A percentile compares a stretch with the other conserved stretches of the same genome.
Evolutionary conservation across 2,888 invertebrate species (phyloP).

Genomic region (Polymixis flavicincta): DNA sequence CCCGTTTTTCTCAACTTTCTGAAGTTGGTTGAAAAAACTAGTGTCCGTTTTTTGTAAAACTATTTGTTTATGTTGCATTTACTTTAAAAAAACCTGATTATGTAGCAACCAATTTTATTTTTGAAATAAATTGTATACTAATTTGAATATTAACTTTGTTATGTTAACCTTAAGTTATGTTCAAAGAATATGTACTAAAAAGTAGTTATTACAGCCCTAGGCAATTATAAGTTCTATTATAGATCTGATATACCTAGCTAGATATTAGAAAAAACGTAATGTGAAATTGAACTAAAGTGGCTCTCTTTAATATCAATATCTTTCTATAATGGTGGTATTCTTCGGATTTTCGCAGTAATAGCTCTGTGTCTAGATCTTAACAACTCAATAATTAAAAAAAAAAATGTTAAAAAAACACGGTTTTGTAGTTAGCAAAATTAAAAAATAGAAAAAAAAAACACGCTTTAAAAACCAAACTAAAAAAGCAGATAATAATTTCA

Average conservation of each 20-base stretch:
- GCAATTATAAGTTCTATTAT: constrained; percentile 27
- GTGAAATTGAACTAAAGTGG: constrained; percentile 22
- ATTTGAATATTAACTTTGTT: constrained; percentile 19
- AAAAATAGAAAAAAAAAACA: too few species aligned
- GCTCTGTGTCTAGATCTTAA: too few species aligned
- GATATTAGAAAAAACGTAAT: constrained; percentile 24
- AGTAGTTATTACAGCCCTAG: constrained; percentile 22
- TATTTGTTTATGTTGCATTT: not conserved
- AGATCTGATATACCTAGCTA: constrained; percentile 43
- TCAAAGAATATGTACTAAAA: constrained; percentile 30
- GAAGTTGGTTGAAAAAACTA: not conserved
- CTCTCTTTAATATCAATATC: not conserved
- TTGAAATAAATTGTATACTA: not conserved
- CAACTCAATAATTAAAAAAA: too few species aligned
- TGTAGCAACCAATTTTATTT: constrained; percentile 5
- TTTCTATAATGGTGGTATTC: constrained; percentile 21
- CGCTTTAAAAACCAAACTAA: too few species aligned
- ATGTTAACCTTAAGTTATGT: constrained; percentile 30
- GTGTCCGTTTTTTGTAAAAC: not conserved
- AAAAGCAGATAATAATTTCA: too few species aligned
- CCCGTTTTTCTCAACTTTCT: not conserved
- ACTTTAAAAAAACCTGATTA: constrained; percentile 19
- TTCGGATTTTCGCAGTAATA: too few species aligned
- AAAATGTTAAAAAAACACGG: too few species aligned
- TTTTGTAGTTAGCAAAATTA: too few species aligned